Conservation (phyloP, 2,888 invertebrate species). For the Tupiocoris notatus region DNA sequence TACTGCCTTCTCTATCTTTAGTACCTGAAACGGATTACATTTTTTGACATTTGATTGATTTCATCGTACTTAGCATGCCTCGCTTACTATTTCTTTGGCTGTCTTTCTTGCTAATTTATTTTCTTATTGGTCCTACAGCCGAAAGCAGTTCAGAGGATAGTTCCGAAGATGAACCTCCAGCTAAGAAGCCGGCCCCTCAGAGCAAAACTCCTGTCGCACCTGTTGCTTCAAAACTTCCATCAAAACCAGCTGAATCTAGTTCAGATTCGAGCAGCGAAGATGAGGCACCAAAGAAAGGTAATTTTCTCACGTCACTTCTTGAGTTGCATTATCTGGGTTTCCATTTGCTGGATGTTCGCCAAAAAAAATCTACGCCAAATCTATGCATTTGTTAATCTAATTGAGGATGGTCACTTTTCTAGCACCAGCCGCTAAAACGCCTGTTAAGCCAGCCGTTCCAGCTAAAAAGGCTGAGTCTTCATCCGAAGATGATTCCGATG, state of each 20-base stretch:
- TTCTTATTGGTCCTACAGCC: constrained; percentile 37
- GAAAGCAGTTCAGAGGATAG: constrained; percentile 33
- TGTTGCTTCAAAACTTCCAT: constrained; percentile 7
- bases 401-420: neutral
- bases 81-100: no score
- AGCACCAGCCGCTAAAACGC: neutral
- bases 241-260: neutral
- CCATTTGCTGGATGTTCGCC: no score
- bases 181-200: neutral
- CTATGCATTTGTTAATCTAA: neutral
- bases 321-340: no score
- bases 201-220: neutral
- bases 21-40: no score
- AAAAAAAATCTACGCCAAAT: no score
- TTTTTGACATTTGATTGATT: no score
- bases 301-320: no score
- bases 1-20: no score
- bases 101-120: no score
- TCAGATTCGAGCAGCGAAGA: constrained; percentile 7
- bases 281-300: neutral
- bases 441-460: constrained; percentile 10
- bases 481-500: constrained; percentile 11
- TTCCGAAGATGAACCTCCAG: constrained; percentile 36
- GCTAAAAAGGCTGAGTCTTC: constrained; percentile 5
- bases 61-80: no score